These are phyloP conservation scores for Corythornis vintsioides DNA, from an alignment of 2,113 vertebrate genomes.

Conservation along the genomic window DNA sequence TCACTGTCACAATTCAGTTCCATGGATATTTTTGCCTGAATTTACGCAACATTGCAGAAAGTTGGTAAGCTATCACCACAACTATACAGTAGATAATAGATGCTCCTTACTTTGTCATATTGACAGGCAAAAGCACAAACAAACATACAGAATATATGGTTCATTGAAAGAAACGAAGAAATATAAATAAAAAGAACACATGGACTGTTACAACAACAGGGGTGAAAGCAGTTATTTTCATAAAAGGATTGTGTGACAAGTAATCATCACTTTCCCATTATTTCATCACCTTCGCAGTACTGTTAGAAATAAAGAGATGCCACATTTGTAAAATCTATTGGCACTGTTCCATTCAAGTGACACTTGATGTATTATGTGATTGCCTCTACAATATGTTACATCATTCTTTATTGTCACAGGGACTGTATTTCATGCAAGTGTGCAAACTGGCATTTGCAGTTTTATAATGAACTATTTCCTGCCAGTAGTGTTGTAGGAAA, in stretches of 20 bases:
- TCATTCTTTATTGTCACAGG: constrained; percentile 7
- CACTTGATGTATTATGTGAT: not conserved
- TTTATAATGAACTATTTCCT: constrained; percentile 4
- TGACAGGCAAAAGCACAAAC: not conserved
- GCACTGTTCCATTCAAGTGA: constrained; percentile 5
- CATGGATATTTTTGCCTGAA: not conserved
- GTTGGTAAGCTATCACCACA: not conserved
- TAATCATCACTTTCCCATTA: constrained; percentile 23
- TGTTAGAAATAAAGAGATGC: constrained; percentile 21
- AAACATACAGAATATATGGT: not conserved
- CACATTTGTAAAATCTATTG: constrained; percentile 36
- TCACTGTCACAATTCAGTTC: not conserved
- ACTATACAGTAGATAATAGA: not conserved
- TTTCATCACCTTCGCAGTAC: not conserved
- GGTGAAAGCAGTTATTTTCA: constrained; percentile 17
- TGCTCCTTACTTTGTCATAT: not conserved
- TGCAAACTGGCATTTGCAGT: not conserved
- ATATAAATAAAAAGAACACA: not conserved
- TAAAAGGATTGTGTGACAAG: not conserved
- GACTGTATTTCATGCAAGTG: not conserved
- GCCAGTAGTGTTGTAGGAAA: not conserved
- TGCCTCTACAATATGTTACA: not conserved
- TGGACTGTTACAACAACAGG: not conserved
- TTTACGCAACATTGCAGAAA: not conserved
- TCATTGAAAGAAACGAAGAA: not conserved